Evolutionary conservation across 2,888 invertebrate species (phyloP).

Genomic region (Pharmacophagus antenor): DNA sequence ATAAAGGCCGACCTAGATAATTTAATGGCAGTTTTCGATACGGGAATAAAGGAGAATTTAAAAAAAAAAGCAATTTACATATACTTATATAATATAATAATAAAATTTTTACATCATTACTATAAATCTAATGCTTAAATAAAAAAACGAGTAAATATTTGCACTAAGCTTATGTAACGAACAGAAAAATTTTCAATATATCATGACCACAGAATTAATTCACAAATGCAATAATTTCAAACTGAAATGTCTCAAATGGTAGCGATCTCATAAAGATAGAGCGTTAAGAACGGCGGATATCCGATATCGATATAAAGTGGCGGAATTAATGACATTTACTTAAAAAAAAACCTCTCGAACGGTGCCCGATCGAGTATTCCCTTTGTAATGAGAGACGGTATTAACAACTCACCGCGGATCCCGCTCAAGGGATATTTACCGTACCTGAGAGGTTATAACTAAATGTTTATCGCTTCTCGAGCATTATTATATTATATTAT

Average conservation of each 20-base stretch:
- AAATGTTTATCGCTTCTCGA: conserved; percentile 9
- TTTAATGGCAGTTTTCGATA: too few species aligned
- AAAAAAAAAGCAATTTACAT: too few species aligned
- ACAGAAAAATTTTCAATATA: too few species aligned
- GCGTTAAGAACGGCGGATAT: conserved; percentile 1
- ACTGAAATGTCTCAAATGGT: background rate
- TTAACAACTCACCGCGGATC: conserved; percentile 15
- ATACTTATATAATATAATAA: too few species aligned
- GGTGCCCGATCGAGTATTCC: conserved; percentile 12
- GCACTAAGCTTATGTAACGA: too few species aligned
- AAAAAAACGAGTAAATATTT: too few species aligned
- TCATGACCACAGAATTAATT: too few species aligned
- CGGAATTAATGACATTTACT: conserved; percentile 10
- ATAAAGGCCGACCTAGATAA: too few species aligned
- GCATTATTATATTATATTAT: conserved; percentile 7
- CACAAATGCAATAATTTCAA: conserved; percentile 10
- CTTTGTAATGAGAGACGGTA: conserved; percentile 18
- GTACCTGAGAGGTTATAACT: conserved; percentile 10
- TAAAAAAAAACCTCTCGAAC: conserved; percentile 13
- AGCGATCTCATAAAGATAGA: conserved; percentile 13
- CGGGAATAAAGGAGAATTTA: too few species aligned
- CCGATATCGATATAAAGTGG: conserved; percentile 3
- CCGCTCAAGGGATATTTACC: conserved; percentile 6
- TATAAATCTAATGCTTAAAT: too few species aligned
- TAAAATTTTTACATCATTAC: too few species aligned